Percentiles rank a stretch among this genome's conserved stretches.
Conservation (phyloP, 2,888 invertebrate species). For the Sesia apiformis region DNA sequence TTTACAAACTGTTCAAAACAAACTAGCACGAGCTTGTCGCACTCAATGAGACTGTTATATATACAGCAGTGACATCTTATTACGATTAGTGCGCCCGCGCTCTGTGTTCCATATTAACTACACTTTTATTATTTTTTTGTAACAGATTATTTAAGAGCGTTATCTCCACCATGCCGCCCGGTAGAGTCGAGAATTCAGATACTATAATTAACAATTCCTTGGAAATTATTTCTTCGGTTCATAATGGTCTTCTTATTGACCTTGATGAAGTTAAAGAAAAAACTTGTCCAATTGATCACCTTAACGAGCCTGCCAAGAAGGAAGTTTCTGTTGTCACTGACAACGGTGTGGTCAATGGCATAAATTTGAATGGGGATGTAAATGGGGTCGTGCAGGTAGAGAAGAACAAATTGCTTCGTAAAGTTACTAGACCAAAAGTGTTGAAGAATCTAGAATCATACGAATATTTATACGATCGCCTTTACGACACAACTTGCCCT, state of each 20-base stretch:
- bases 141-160: background rate
- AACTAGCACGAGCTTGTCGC: conserved; percentile 11
- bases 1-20: conserved; percentile 3
- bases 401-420: conserved; percentile 24
- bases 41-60: conserved; percentile 55
- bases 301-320: conserved; percentile 2
- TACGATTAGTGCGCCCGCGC: conserved; percentile 42
- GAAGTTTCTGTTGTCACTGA: background rate
- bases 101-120: conserved; percentile 28
- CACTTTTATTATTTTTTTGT: background rate
- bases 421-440: conserved; percentile 49
- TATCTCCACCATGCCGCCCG: conserved; percentile 43
- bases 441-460: conserved; percentile 50
- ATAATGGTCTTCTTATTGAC: conserved; percentile 26
- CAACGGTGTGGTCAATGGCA: conserved; percentile 1
- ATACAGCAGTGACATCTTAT: conserved; percentile 38
- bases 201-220: conserved; percentile 30
- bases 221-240: conserved; percentile 18
- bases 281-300: conserved; percentile 36
- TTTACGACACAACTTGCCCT: conserved; percentile 50
- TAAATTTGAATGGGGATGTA: background rate
- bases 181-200: conserved; percentile 44
- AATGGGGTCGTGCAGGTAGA: conserved; percentile 1
- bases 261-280: conserved; percentile 16
- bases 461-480: conserved; percentile 53